Conservation (phyloP, 2,888 invertebrate species). For the Periphyllus acericola region DNA sequence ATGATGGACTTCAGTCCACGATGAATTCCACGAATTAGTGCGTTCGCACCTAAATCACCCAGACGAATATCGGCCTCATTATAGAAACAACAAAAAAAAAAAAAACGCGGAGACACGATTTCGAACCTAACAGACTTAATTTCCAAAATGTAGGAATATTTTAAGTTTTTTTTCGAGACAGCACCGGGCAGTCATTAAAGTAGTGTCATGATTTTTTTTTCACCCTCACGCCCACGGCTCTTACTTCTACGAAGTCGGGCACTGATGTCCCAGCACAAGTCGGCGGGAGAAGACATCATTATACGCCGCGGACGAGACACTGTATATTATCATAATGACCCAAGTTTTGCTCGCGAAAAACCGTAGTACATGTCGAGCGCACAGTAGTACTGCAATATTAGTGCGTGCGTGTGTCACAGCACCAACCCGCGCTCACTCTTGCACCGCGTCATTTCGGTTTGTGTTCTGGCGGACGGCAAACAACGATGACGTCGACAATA, state of each 20-base stretch:
- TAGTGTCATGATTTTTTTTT: neutral
- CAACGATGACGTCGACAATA: slow-evolving; percentile 31
- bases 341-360: slow-evolving; percentile 22
- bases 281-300: neutral
- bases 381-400: neutral
- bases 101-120: no score
- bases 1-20: no score
- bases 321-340: slow-evolving; percentile 28
- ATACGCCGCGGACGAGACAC: neutral
- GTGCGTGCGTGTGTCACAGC: no score
- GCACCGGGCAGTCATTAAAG: no score
- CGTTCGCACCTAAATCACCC: no score
- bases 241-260: neutral
- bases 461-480: neutral
- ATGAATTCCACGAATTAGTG: no score
- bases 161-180: no score
- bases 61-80: no score
- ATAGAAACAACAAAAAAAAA: no score
- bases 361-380: neutral
- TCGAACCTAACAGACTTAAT: no score
- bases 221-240: neutral
- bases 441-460: neutral
- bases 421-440: neutral
- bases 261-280: neutral
- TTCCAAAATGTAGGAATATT: no score